Evolutionary conservation across 2,888 invertebrate genomes (phyloP).

Genomic region (Dendrolimus houi): DNA sequence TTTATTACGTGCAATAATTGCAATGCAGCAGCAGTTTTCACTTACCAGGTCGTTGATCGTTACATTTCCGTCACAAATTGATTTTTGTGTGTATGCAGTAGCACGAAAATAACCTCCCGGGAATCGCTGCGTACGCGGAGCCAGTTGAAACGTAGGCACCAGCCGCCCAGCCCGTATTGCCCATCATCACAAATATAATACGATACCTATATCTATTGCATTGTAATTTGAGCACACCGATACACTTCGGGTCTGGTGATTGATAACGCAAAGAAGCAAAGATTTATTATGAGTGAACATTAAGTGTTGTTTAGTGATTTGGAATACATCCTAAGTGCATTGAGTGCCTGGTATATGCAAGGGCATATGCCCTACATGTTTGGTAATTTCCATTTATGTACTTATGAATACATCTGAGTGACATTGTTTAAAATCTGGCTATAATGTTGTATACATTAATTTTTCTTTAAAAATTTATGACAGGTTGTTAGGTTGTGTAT

Average conservation of each 20-base stretch:
- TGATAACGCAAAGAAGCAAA: constrained; percentile 21
- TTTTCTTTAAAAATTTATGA: no score
- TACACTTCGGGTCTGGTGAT: constrained; percentile 18
- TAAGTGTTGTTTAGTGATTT: constrained; percentile 38
- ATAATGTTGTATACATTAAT: neutral
- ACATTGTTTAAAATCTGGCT: constrained; percentile 1
- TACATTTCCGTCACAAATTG: constrained; percentile 68
- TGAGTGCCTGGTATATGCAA: constrained; percentile 40
- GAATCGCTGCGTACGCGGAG: constrained; percentile 52
- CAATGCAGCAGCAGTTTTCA: constrained; percentile 30
- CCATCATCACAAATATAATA: constrained; percentile 31
- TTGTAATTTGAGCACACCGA: constrained; percentile 15
- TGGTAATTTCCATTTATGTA: constrained; percentile 32
- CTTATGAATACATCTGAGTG: constrained; percentile 3
- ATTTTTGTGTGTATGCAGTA: constrained; percentile 64
- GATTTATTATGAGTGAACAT: constrained; percentile 26
- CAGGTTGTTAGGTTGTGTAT: no score
- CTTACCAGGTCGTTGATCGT: constrained; percentile 72
- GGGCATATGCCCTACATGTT: constrained; percentile 34
- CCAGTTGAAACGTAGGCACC: constrained; percentile 39
- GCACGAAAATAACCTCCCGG: constrained; percentile 73
- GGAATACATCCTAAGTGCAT: constrained; percentile 43
- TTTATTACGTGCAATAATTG: neutral
- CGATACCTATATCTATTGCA: constrained; percentile 19
- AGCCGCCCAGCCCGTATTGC: constrained; percentile 43